These are phyloP conservation scores for Chlorops oryzae DNA, from an alignment of 1,140 invertebrate genomes.

Conservation along the genomic window DNA sequence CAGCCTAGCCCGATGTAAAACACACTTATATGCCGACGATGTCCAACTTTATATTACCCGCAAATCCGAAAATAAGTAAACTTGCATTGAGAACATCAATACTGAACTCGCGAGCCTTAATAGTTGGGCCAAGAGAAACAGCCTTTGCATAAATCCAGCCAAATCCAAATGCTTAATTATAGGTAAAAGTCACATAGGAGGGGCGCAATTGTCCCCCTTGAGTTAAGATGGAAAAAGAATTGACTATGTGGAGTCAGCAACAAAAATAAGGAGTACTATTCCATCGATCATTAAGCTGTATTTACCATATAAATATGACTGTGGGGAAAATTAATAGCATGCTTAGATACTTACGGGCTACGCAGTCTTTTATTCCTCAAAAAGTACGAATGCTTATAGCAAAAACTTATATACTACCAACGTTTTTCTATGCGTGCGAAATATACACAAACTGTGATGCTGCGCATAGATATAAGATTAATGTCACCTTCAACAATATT, in stretches of 20 bases:
- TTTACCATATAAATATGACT: background rate
- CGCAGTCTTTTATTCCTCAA: background rate
- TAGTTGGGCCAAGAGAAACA: background rate
- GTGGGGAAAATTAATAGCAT: background rate
- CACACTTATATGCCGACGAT: background rate
- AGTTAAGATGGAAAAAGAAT: background rate
- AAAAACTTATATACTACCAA: background rate
- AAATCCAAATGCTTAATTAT: background rate
- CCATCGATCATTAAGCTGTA: background rate
- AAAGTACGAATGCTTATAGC: background rate
- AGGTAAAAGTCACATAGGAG: background rate
- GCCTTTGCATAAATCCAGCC: background rate
- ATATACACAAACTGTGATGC: background rate
- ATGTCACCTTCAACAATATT: background rate
- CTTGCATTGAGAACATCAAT: background rate
- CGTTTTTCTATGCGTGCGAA: background rate
- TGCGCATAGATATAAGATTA: background rate
- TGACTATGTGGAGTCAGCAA: background rate
- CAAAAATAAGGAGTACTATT: background rate
- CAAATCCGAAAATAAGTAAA: background rate
- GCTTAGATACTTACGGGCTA: background rate
- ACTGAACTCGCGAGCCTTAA: background rate
- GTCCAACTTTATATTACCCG: background rate
- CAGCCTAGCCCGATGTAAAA: background rate
- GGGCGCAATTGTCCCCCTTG: background rate